Evolutionary conservation across 2,113 vertebrate genomes (phyloP).

Genomic region (Apus apus): DNA sequence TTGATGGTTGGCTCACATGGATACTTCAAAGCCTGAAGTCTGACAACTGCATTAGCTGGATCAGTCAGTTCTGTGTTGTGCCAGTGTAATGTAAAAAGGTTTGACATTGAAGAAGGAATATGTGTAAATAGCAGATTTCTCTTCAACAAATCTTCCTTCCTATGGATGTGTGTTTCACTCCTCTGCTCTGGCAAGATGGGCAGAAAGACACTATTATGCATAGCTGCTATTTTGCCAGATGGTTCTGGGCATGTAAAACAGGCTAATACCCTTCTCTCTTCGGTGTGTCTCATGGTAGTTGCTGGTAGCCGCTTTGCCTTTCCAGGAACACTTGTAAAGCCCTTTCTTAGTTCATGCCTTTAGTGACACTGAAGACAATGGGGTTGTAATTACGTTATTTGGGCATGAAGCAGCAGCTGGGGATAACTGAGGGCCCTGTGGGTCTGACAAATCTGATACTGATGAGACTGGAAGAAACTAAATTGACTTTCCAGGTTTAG

Average conservation of each 20-base stretch:
- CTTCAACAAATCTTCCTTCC: not conserved
- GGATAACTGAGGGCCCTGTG: not conserved
- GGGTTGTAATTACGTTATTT: not conserved
- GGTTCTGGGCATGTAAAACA: not conserved
- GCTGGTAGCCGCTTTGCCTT: not conserved
- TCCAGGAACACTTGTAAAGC: not conserved
- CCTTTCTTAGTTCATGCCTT: not conserved
- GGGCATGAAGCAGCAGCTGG: not conserved
- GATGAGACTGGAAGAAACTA: not conserved
- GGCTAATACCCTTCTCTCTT: fast-evolving
- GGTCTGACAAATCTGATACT: not conserved
- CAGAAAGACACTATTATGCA: not conserved
- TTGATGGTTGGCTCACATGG: not conserved
- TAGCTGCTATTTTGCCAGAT: not conserved
- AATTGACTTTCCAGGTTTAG: not conserved
- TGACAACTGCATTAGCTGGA: not conserved
- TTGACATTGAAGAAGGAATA: not conserved
- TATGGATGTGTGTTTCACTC: not conserved
- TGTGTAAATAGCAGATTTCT: not conserved
- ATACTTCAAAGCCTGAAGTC: not conserved
- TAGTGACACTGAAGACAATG: fast-evolving
- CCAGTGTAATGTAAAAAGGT: not conserved
- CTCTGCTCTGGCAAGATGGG: not conserved
- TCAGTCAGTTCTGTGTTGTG: not conserved
- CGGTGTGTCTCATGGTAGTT: not conserved